Evolutionary conservation across 2,797 vertebrate genomes (phyloP), one percentile per base, ranked within the genome.

Genomic region (Pagetopsis macropterus): DNA sequence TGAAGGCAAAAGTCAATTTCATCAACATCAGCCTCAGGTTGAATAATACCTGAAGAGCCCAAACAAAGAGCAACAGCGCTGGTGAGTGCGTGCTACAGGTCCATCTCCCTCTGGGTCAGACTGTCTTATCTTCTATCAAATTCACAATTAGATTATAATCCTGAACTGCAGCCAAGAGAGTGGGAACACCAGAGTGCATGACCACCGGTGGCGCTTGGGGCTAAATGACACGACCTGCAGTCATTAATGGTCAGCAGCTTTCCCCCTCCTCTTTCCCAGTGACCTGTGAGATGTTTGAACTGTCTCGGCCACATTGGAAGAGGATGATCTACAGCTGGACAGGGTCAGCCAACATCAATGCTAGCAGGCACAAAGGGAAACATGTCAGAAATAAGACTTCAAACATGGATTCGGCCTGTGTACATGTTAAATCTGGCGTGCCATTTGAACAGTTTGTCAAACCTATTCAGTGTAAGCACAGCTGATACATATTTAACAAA

Each of bases 1-100:
- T 56, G 75, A 70, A 61, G 60, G 44, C 10, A 12, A 78, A 84
- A 79, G 72, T 84, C 78, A 51, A 82, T 83, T 88, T 87, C 57
- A 82, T 85, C 82, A 84, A 37, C 57, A 75, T 78, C 57, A 77
- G 44, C 72, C 23, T 85, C 62, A 69, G 75, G 61, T n/a, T 75
- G 49, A 82, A 85, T 79, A 61, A 78, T 82, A 78, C n/a, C 50
- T 64, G 70, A 82, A 52, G 16, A 72, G 44, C 12, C n/a, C 10
- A 76, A 76, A 85, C 60, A 72, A 45, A 65, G 27, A 58, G 65
- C 70, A 78, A 61, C 59, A 33, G 57, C 52, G 56, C 69, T 45
- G 51, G 12, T 10, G 55, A 44, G 49, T n/a, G 50, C 49, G 55
- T n/a, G 37, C 31, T 74, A 40, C 70, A 49, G 61, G 61, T 74